Conservation (phyloP, 2,797 vertebrate genomes). For the Notamacropus eugenii region DNA sequence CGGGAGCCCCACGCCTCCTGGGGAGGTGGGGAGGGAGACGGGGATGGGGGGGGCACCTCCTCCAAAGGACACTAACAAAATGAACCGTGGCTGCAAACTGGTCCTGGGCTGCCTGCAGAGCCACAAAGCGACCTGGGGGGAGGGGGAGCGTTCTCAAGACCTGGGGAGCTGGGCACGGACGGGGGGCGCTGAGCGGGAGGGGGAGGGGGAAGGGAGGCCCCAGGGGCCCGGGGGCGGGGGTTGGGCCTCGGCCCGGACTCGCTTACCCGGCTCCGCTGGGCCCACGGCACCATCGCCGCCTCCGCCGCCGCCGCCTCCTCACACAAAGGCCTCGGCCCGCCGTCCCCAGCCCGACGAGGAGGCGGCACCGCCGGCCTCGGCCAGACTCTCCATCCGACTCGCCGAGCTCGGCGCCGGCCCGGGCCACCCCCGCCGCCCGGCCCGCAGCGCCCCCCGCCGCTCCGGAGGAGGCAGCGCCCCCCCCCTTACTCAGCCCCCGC, state of each 20-base stretch:
- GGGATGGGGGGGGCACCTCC: conserved; percentile 38
- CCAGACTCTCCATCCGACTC: conserved; percentile 80
- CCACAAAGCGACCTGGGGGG: neutral
- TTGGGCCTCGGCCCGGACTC: conserved; percentile 48
- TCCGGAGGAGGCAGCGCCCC: conserved; percentile 81
- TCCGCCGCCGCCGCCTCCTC: conserved; percentile 65
- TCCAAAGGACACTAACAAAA: conserved; percentile 25
- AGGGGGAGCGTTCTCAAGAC: neutral
- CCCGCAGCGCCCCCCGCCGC: conserved; percentile 81
- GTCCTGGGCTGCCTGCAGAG: neutral
- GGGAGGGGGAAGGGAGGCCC: conserved; percentile 40
- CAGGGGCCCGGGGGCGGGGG: conserved; percentile 29
- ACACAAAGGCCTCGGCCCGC: conserved; percentile 85
- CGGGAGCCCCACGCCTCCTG: neutral
- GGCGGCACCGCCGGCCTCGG: conserved; percentile 78
- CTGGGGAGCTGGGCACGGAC: neutral
- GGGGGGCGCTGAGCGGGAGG: neutral
- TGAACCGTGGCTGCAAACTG: neutral
- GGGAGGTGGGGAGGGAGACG: no score
- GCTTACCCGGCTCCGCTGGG: conserved; percentile 83
- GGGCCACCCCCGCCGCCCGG: conserved; percentile 69
- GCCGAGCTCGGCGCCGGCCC: conserved; percentile 72
- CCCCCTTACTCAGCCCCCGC: conserved; percentile 47
- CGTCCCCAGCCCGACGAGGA: conserved; percentile 77
- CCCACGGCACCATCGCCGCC: conserved; percentile 78